These are phyloP conservation scores for Gnathonemus echidnorhynchus DNA, from an alignment of 2,113 vertebrate species.

Conservation along the genomic window DNA sequence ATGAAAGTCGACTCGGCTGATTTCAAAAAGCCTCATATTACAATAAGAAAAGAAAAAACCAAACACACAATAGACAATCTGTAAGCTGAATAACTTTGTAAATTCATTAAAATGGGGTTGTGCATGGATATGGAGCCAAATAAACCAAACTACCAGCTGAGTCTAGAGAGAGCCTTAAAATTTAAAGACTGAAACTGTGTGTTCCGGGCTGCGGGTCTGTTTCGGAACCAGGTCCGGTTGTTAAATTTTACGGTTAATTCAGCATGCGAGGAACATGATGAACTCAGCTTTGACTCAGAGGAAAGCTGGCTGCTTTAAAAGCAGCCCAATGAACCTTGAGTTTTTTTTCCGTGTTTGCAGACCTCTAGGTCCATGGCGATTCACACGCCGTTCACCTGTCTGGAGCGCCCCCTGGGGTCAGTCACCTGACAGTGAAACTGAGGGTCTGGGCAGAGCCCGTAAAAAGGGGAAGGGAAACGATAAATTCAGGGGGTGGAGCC, in stretches of 20 bases:
- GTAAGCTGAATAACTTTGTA: neutral
- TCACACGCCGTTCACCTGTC: neutral
- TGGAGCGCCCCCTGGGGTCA: neutral
- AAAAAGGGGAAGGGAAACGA: neutral
- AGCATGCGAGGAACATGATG: neutral
- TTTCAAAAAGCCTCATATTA: neutral
- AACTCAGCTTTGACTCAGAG: neutral
- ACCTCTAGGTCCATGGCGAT: neutral
- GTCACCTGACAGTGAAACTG: neutral
- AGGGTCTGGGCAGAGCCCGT: neutral
- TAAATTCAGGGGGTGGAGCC: neutral
- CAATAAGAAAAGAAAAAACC: neutral
- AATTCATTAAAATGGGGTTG: neutral
- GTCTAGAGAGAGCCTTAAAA: neutral
- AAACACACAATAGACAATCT: neutral
- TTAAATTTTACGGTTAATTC: constrained; percentile 7
- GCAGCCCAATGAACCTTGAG: neutral
- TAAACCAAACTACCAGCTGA: neutral
- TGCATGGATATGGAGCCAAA: neutral
- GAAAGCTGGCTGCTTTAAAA: neutral
- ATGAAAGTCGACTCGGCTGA: neutral
- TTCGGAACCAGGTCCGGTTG: neutral
- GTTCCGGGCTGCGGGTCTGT: neutral
- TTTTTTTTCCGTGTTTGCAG: neutral
- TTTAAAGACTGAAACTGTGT: neutral